Evolutionary conservation across 2,113 vertebrate genomes (phyloP).

Genomic region (Cygnus atratus): DNA sequence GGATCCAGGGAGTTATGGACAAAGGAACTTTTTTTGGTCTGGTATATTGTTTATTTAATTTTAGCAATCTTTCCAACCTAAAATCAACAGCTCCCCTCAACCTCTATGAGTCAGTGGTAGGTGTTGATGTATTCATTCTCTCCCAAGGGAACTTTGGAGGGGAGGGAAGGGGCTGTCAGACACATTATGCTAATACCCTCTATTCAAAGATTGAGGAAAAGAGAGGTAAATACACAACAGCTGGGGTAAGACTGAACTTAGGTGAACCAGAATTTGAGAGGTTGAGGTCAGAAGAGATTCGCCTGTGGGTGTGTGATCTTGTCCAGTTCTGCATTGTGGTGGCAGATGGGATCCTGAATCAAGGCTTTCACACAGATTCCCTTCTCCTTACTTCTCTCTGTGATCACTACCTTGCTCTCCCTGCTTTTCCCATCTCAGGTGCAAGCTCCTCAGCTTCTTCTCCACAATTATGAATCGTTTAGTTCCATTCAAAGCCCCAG

Average conservation of each 20-base stretch:
- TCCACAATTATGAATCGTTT: background rate
- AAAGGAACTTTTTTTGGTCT: background rate
- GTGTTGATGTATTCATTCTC: background rate
- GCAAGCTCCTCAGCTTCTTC: background rate
- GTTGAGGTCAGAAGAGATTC: background rate
- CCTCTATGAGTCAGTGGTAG: background rate
- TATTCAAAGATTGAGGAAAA: background rate
- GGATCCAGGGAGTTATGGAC: background rate
- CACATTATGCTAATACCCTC: background rate
- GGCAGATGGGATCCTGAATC: background rate
- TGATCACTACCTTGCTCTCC: background rate
- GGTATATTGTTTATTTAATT: background rate
- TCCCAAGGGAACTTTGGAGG: background rate
- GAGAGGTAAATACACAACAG: background rate
- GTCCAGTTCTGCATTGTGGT: background rate
- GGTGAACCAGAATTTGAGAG: background rate
- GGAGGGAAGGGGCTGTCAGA: background rate
- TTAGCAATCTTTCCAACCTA: background rate
- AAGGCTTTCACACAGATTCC: background rate
- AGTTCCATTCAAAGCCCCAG: background rate
- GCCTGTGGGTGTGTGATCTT: accelerated
- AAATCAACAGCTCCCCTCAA: background rate
- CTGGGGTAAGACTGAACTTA: background rate
- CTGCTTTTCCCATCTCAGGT: background rate
- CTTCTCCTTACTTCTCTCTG: no score